phyloP scores from a whole-genome alignment of 2,113 vertebrate species.

The Gulo gulo region DNA sequence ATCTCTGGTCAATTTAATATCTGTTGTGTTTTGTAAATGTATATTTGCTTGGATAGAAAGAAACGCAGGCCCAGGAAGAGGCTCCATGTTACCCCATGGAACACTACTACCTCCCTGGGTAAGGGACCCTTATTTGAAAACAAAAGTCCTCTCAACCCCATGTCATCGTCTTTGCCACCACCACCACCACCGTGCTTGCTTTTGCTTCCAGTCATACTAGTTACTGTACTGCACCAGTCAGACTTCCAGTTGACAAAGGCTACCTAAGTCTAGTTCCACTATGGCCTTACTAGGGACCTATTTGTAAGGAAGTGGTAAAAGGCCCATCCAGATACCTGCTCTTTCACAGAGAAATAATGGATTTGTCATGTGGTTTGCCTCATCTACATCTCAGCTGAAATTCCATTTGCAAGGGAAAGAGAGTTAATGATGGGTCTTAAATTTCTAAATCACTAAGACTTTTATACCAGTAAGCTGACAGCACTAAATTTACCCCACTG shows the following conservation, averaged over 20 bases:
- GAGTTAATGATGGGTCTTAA: not conserved
- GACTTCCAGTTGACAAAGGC: not conserved
- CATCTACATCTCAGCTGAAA: not conserved
- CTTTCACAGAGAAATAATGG: not conserved
- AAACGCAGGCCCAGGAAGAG: not conserved
- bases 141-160: not conserved
- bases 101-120: not conserved
- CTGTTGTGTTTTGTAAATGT: not conserved
- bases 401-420: not conserved
- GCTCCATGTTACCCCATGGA: not conserved
- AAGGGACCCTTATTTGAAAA: not conserved
- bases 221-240: not conserved
- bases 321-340: not conserved
- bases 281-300: not conserved
- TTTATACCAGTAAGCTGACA: not conserved
- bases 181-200: not conserved
- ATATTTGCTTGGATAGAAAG: constrained; percentile 15
- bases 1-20: not conserved
- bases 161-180: not conserved
- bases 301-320: not conserved
- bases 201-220: not conserved
- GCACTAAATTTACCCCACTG: constrained; percentile 4
- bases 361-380: not conserved
- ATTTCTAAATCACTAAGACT: constrained; percentile 30
- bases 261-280: not conserved